These are phyloP conservation scores for Poeciliopsis retropinna DNA, from an alignment of 2,113 vertebrate genomes.

Conservation along the genomic window DNA sequence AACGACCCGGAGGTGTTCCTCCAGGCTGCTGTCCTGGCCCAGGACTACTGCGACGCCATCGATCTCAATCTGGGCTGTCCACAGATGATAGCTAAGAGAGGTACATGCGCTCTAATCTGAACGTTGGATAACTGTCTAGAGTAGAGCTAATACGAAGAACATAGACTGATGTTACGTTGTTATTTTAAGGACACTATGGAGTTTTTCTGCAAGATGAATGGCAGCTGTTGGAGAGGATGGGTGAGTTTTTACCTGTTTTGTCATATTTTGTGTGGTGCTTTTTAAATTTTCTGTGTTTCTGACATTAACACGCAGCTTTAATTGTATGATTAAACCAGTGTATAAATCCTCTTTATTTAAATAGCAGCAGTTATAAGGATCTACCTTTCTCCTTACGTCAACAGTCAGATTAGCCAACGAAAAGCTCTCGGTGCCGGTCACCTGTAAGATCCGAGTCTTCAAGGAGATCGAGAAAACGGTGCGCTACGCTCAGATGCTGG, in stretches of 20 bases:
- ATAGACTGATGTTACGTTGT: background rate
- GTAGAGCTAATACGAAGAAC: background rate
- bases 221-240: slow-evolving; percentile 93
- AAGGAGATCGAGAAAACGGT: slow-evolving; percentile 92
- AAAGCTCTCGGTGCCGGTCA: slow-evolving; percentile 94
- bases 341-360: background rate
- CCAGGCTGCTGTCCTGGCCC: slow-evolving; percentile 90
- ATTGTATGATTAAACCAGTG: background rate
- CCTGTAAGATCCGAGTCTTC: slow-evolving; percentile 97
- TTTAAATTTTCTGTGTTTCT: background rate
- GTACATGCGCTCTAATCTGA: slow-evolving; percentile 36
- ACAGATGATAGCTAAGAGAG: slow-evolving; percentile 98
- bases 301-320: background rate
- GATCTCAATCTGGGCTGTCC: slow-evolving; percentile 97
- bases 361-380: background rate
- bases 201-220: slow-evolving; percentile 97
- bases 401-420: slow-evolving; percentile 91
- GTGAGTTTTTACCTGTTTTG: slow-evolving; percentile 75
- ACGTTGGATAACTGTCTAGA: background rate
- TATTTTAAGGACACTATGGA: slow-evolving; percentile 89
- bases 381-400: slow-evolving; percentile 1
- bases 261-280: background rate
- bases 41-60: slow-evolving; percentile 94
- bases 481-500: slow-evolving; percentile 94
- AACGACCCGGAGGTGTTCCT: slow-evolving; percentile 96